phyloP scores from a whole-genome alignment of 2,888 invertebrate genomes.

The Drosophila parthenogenetica region DNA sequence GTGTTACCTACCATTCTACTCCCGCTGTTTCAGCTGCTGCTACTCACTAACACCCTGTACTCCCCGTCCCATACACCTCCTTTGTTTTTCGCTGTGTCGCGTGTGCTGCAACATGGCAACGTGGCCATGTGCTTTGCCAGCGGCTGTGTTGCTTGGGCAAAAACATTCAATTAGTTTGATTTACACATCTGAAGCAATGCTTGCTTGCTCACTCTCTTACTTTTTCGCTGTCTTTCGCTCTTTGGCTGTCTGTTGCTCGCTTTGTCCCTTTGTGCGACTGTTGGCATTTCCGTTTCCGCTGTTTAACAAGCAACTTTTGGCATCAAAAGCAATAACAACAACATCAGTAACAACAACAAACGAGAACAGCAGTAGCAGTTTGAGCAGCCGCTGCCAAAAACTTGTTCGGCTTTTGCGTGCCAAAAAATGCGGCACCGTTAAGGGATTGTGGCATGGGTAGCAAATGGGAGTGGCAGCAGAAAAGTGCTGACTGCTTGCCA shows the following conservation, averaged over 20 bases:
- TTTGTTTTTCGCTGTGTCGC: constrained; percentile 30
- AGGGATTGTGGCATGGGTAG: constrained; percentile 27
- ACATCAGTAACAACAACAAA: constrained; percentile 15
- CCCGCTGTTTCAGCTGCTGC: background rate
- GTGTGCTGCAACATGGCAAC: constrained; percentile 32
- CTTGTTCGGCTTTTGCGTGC: constrained; percentile 73
- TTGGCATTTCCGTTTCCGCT: constrained; percentile 79
- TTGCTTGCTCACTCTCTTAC: constrained; percentile 5
- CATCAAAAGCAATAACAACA: constrained; percentile 60
- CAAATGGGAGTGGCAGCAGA: constrained; percentile 1
- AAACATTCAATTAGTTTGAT: constrained; percentile 81
- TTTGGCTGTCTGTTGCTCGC: constrained; percentile 35
- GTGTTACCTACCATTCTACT: too few species aligned
- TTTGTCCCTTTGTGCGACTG: constrained; percentile 77
- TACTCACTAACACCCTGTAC: too few species aligned
- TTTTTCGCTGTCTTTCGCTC: constrained; percentile 1
- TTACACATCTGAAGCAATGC: constrained; percentile 68
- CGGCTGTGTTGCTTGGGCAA: constrained; percentile 62
- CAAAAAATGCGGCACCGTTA: constrained; percentile 68
- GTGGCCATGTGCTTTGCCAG: constrained; percentile 55
- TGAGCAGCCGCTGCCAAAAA: constrained; percentile 69
- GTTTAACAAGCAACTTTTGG: constrained; percentile 79
- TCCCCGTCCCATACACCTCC: background rate
- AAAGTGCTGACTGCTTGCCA: constrained; percentile 27
- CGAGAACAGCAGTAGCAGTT: background rate